Evolutionary conservation across 2,888 invertebrate species (phyloP), one percentile per base, ranked within the genome.

Genomic region (Dorcus hopei): DNA sequence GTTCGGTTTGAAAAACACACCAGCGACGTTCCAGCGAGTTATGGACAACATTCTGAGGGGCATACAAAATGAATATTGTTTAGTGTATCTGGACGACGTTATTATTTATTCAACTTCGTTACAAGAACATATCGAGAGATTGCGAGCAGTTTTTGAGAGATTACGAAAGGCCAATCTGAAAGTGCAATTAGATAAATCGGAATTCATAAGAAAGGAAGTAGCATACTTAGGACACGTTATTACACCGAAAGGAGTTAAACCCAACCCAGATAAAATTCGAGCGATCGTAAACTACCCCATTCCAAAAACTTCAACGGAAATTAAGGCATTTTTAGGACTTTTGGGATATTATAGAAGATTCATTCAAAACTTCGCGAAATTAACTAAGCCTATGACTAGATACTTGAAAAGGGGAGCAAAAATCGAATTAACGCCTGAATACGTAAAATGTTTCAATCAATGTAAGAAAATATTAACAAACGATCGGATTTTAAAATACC

Each of bases 1-100:
- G 0, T 72, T 72, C 50, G 72, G 72, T 3, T 16, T 72, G 1
- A 72, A 65, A 47, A 71, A 68, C 26, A 68, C 71, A 6, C 73
- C 73, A 0, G 67, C 67, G 14, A 71, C 70, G 0, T 74, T 74
- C 51, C 74, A 76, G 42, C 51, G 72, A 61, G 19, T 71, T 0
- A 52, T 42, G 16, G n/a, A 52, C 14, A 5, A 43, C 11, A 33
- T 49, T 11, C 39, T 54, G 47, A 49, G 47, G 14, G 49, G 33
- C 3, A 19, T 54, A 11, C 41, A 41, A 41, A 41, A 41, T 11
- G 42, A 47, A n/a, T 26, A 11, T 9, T 48, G 54, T 26, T 26
- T 9, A 4, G 38, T 54, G 3, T 54, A 54, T 16, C 16, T 54
- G 8, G 72, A 73, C 50, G 74, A 73, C 42, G 69, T 73, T 0